Evolutionary conservation across 2,113 vertebrate species (phyloP).

Genomic region (Erythrocercus mccallii): DNA sequence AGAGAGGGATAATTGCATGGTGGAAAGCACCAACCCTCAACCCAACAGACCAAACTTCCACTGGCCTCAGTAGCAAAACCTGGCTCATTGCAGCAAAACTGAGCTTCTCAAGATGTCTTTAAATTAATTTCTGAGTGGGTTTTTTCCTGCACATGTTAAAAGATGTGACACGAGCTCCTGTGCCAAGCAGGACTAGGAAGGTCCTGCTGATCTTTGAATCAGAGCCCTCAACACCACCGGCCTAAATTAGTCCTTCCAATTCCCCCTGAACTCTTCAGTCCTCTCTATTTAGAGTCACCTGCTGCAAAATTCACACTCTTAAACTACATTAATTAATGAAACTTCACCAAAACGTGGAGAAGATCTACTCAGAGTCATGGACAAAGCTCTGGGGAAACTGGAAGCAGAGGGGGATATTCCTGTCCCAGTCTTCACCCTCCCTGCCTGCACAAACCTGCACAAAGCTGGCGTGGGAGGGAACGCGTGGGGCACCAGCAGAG

Average conservation of each 20-base stretch:
- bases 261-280: neutral
- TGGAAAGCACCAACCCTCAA: neutral
- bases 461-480: rapidly evolving
- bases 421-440: neutral
- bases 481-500: neutral
- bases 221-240: neutral
- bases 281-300: neutral
- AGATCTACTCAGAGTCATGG: rapidly evolving
- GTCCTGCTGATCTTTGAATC: neutral
- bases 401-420: neutral
- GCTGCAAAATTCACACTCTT: neutral
- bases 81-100: neutral
- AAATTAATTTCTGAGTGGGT: rapidly evolving
- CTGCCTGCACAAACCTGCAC: neutral
- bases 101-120: neutral
- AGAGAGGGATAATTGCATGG: neutral
- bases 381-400: rapidly evolving
- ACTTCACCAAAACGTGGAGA: neutral
- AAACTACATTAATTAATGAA: neutral
- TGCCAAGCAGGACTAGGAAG: neutral
- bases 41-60: neutral
- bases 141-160: neutral
- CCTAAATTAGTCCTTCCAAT: neutral
- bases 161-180: neutral
- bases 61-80: neutral